These are phyloP conservation scores for Pimephales promelas DNA, from an alignment of 2,113 vertebrate species.

Conservation along the genomic window DNA sequence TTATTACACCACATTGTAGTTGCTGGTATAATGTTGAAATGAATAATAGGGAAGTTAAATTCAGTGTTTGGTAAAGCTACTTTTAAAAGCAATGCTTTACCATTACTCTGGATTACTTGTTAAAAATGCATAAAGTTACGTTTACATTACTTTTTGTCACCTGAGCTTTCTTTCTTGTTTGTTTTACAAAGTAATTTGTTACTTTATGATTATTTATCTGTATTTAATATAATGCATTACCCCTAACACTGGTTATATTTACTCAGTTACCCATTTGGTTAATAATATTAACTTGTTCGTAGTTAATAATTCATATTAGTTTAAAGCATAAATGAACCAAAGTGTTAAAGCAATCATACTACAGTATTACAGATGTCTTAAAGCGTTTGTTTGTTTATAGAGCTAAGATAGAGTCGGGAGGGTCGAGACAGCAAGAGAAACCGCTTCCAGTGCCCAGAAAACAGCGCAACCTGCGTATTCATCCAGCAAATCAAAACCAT, in stretches of 20 bases:
- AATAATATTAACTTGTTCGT: background rate
- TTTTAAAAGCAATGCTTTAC: too few relatives aligned
- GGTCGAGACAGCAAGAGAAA: background rate
- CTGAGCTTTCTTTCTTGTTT: too few relatives aligned
- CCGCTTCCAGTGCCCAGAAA: slow-evolving; percentile 33
- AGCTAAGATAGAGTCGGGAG: background rate
- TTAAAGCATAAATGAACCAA: background rate
- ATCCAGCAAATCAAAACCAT: background rate
- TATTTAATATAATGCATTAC: too few relatives aligned
- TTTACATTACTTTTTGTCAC: too few relatives aligned
- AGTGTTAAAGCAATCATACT: background rate
- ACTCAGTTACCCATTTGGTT: background rate
- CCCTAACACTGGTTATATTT: background rate
- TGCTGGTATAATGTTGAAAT: background rate
- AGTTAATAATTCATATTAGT: background rate
- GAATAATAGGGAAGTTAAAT: background rate
- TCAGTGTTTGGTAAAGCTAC: too few relatives aligned
- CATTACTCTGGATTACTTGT: too few relatives aligned
- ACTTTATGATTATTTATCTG: too few relatives aligned
- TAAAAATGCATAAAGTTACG: too few relatives aligned
- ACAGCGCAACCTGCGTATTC: background rate
- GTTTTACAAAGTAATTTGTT: too few relatives aligned
- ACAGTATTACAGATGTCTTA: background rate
- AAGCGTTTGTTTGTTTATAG: background rate
- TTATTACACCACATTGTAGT: background rate